phyloP scores from a whole-genome alignment of 2,113 vertebrate species.

The Hemibagrus wyckioides region DNA sequence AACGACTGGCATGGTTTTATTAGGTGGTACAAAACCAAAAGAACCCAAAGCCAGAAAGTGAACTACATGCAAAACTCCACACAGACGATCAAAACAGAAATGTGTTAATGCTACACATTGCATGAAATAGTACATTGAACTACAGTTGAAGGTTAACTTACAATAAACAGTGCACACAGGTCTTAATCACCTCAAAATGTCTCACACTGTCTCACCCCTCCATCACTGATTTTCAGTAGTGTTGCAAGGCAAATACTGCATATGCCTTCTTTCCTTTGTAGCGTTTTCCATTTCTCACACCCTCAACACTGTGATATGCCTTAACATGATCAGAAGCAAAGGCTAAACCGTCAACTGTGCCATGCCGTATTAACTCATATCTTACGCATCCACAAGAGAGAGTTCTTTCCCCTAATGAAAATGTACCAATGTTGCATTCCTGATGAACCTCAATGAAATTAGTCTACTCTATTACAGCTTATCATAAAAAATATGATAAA shows the following conservation, averaged over 20 bases:
- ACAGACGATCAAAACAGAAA: not conserved
- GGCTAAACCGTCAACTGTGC: not conserved
- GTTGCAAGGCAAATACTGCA: not conserved
- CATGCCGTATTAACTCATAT: not conserved
- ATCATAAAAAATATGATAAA: slow-evolving; percentile 6
- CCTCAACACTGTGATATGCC: not conserved
- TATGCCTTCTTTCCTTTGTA: not conserved
- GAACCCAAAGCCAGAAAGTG: not conserved
- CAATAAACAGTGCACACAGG: not conserved
- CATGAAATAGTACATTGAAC: not conserved
- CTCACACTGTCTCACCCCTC: no score
- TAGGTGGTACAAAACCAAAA: not conserved
- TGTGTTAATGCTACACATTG: not conserved
- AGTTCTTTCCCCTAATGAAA: not conserved
- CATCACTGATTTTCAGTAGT: not conserved
- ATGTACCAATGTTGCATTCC: not conserved
- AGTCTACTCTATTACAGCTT: not conserved
- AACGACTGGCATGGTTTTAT: not conserved
- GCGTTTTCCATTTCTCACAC: not conserved
- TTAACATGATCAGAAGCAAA: not conserved
- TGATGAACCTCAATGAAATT: not conserved
- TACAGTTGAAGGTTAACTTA: not conserved
- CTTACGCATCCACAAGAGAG: not conserved
- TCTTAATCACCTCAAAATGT: not conserved
- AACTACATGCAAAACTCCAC: not conserved